Base-by-base conservation (phyloP, 2,888 invertebrate genomes). In the Pteria penguin region DNA sequence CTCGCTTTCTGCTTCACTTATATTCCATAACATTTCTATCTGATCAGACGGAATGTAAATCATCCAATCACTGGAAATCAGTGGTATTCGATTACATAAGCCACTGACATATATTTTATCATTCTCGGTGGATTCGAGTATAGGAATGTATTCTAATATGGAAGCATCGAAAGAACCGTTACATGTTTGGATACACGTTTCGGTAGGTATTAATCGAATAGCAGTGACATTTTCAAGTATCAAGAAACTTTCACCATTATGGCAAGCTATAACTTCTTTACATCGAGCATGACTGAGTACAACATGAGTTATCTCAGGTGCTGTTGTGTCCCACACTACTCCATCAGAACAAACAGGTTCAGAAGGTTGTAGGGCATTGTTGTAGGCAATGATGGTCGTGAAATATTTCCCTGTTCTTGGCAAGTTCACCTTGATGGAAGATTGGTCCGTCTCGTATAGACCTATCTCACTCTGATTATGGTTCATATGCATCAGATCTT, bases 321-420 rank as follows among this genome's bases (percentile, higher is more conserved):
- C 63, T 11, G 80, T 76, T 5, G 29, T 71, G 72, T 84, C 84
- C 14, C 72, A 76, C 2, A 62, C 73, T 22, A 88, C 75, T 11
- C 88, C 88, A 67, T 87, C 84, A 26, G 86, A 86, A 76, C 87
- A 88, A n/a, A n/a, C n/a, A n/a, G n/a, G n/a, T n/a, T n/a, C n/a
- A n/a, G n/a, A n/a, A n/a, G n/a, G n/a, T n/a, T n/a, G n/a, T n/a
- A n/a, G n/a, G n/a, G n/a, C n/a, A n/a, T n/a, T n/a, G n/a, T n/a
- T n/a, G n/a, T n/a, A n/a, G n/a, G n/a, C n/a, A n/a, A n/a, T n/a
- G n/a, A n/a, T n/a, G n/a, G n/a, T n/a, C n/a, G n/a, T n/a, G n/a
- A n/a, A n/a, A n/a, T n/a, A n/a, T n/a, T n/a, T n/a, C n/a, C n/a
- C n/a, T n/a, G n/a, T n/a, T n/a, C n/a, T n/a, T n/a, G n/a, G n/a